Evolutionary conservation across 2,797 vertebrate species (phyloP), one percentile per base, ranked within the genome.

Genomic region (Tolypeutes matacus): DNA sequence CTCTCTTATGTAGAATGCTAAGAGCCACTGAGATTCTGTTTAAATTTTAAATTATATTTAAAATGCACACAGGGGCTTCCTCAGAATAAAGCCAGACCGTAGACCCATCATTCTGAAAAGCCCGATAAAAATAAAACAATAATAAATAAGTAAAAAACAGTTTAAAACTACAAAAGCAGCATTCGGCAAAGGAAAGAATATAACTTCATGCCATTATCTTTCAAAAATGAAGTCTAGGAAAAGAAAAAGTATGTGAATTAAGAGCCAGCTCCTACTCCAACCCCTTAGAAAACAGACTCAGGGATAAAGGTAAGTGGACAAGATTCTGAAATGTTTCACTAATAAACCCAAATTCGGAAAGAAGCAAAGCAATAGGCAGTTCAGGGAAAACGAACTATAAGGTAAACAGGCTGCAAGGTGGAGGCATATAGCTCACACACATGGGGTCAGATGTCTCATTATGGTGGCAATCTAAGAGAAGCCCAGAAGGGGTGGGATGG

Each of bases 381-480:
- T 39, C 31, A n/a, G 29, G 87, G 27, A 56, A 53, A 56, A 31
- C 17, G 11, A 0, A 12, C 34, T 7, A 36, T 20, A 69, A 7
- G 25, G 36, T 0, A 1, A 10, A 8, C 39, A 1, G 56, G 62
- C 62, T 7, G 1, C 12, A 0, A 0, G 0, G 29, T 3, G 0
- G 27, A 2, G 11, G 9, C 8, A 1, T 8, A 0, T 0, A 2
- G 3, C 81, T 56, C 53, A 12, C 25, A 29, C 11, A 0, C 31
- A 0, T 0, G 31, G 31, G 23, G 4, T 0, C 6, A 0, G 3
- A 56, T 4, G 3, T 62, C 42, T 34, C 15, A 0, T 9, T 11
- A 2, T 1, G 23, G 12, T 56, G 49, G 17, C 0, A 4, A 18
- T 14, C 46, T 62, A 2, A 14, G 39, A 1, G 4, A 7, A 49